Base-by-base conservation (phyloP, 2,888 invertebrate genomes). In the Campoletis raptor region DNA sequence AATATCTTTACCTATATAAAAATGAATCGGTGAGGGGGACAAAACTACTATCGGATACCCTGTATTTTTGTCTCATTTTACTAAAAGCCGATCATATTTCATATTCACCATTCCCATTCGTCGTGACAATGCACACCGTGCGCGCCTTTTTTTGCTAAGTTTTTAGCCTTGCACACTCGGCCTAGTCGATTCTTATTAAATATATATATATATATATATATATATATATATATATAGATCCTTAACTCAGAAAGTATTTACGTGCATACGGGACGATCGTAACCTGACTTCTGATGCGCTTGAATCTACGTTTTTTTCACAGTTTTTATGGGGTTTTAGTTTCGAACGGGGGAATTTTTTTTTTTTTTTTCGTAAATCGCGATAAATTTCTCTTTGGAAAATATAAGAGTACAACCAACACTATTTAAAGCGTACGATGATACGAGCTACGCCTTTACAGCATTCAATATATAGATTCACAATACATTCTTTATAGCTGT, bases 1-100 rank as follows among this genome's bases (percentile, higher is more conserved):
- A 85, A 79, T 72, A 76, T 81, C 64, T 81, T 72, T 8, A 12
- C 52, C 15, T 66, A 73, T 81, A 57, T 67, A 76, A 37, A 40
- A 40, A 81, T 69, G 76, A 57, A 82, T 72, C 57, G n/a, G 69
- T 48, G 57, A 73, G 30, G 81, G 77, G 83, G 52, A 61, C 74
- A 74, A 76, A 74, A 88, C 86, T 76, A 69, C 61, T 57, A 67
- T 88, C 85, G 89, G 90, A 92, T 92, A 92, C 90, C 91, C 91
- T 92, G 91, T 91, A 93, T 93, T 93, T 93, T 92, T 90, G 91
- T 93, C 92, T 93, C 93, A 92, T 93, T 93, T 93, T 93, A 93
- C 93, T 93, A 93, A 93, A 93, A 93, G 93, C 92, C 90, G 93
- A 93, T 93, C 93, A 91, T 93, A 92, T 93, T 93, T 93, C 93